phyloP scores from a whole-genome alignment of 2,888 invertebrate genomes.

The Ornithoptera priamus region DNA sequence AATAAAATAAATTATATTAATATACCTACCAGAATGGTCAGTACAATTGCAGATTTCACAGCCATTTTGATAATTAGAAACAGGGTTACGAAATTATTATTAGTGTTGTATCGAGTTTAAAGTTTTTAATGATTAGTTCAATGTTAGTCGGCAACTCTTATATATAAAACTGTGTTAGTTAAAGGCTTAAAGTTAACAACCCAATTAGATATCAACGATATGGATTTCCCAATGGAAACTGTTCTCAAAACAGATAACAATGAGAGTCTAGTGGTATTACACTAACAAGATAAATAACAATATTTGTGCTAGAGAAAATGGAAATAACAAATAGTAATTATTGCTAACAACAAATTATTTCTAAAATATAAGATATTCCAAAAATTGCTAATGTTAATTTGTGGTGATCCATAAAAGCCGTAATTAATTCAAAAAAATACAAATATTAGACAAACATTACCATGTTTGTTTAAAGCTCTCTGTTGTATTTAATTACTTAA shows the following conservation, averaged over 20 bases:
- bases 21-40: slow-evolving; percentile 63
- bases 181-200: slow-evolving; percentile 47
- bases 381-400: neutral
- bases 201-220: slow-evolving; percentile 42
- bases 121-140: slow-evolving; percentile 36
- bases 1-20: slow-evolving; percentile 4
- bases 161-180: slow-evolving; percentile 57
- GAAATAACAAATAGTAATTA: neutral
- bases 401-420: neutral
- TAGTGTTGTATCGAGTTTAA: slow-evolving; percentile 42
- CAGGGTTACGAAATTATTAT: slow-evolving; percentile 37
- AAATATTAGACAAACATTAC: neutral
- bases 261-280: slow-evolving; percentile 38
- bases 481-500: neutral
- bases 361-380: neutral
- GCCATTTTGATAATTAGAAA: slow-evolving; percentile 53
- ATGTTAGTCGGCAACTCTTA: slow-evolving; percentile 41
- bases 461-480: neutral
- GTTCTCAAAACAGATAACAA: slow-evolving; percentile 54
- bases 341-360: neutral
- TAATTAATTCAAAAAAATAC: neutral
- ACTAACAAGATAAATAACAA: slow-evolving; percentile 15
- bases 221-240: slow-evolving; percentile 65
- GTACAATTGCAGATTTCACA: slow-evolving; percentile 55
- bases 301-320: slow-evolving; percentile 18